Evolutionary conservation across 2,888 invertebrate species (phyloP).

Genomic region (Drosophila neotestacea): DNA sequence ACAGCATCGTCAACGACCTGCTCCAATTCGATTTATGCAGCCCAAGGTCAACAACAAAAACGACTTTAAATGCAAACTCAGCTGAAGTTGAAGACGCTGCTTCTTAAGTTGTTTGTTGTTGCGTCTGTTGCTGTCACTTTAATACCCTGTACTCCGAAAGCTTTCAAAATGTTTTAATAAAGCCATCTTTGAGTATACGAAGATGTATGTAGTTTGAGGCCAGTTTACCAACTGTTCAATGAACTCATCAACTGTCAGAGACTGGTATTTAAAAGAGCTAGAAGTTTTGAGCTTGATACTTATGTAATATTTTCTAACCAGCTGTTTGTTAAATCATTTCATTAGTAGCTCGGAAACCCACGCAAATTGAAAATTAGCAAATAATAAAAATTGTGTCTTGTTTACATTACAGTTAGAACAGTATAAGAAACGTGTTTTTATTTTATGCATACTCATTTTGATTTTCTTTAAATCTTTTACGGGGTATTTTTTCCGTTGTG

Average conservation of each 20-base stretch:
- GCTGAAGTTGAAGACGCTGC: constrained; percentile 35
- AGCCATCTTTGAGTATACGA: background rate
- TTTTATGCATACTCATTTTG: background rate
- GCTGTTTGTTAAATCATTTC: background rate
- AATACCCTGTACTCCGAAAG: constrained; percentile 22
- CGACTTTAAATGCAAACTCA: constrained; percentile 74
- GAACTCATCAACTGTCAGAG: background rate
- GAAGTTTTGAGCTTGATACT: no score
- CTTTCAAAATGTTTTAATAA: background rate
- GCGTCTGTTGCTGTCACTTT: constrained; percentile 19
- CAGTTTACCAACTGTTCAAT: background rate
- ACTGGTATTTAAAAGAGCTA: background rate
- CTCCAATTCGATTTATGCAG: constrained; percentile 80
- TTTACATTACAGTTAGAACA: background rate
- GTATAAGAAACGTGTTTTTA: background rate
- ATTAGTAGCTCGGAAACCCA: background rate
- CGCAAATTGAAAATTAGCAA: background rate
- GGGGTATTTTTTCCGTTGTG: constrained; percentile 24
- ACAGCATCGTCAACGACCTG: constrained; percentile 73
- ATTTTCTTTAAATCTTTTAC: background rate
- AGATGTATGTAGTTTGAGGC: background rate
- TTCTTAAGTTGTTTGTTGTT: constrained; percentile 9
- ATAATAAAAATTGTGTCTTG: background rate
- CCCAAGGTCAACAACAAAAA: constrained; percentile 75
- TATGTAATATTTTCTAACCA: no score